Percentiles rank a stretch among this genome's conserved stretches.
These are phyloP conservation scores for Campoletis raptor DNA, from an alignment of 2,888 invertebrate genomes.

Conservation along the genomic window DNA sequence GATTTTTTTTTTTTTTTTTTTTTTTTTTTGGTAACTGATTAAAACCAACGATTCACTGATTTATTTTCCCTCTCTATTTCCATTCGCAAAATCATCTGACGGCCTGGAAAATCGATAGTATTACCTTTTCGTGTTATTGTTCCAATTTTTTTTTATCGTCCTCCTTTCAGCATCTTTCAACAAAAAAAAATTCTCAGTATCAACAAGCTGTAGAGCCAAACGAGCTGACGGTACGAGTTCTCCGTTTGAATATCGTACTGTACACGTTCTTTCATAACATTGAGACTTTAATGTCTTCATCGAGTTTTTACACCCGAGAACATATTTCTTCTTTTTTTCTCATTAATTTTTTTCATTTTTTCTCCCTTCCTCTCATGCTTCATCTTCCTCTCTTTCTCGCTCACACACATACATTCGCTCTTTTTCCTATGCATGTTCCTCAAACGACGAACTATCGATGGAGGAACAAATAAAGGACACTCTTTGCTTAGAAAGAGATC, in stretches of 20 bases:
- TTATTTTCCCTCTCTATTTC: not conserved
- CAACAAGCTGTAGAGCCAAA: constrained; percentile 75
- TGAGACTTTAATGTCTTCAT: constrained; percentile 40
- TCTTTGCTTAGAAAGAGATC: constrained; percentile 16
- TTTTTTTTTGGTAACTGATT: constrained; percentile 29
- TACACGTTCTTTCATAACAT: constrained; percentile 48
- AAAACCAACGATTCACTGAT: not conserved
- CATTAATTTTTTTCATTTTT: constrained; percentile 28
- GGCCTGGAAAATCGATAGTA: constrained; percentile 36
- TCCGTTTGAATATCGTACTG: constrained; percentile 59
- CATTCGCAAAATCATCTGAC: constrained; percentile 37
- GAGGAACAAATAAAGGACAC: constrained; percentile 17
- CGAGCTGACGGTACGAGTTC: constrained; percentile 65
- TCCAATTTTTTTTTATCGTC: constrained; percentile 31
- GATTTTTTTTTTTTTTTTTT: not conserved
- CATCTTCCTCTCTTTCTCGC: constrained; percentile 30
- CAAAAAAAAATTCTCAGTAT: constrained; percentile 75
- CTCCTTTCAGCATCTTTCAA: constrained; percentile 74
- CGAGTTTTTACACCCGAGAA: constrained; percentile 33
- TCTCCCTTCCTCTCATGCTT: constrained; percentile 48
- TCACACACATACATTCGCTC: constrained; percentile 16
- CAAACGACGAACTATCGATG: constrained; percentile 6
- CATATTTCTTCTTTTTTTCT: constrained; percentile 32
- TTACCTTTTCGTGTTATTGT: constrained; percentile 49
- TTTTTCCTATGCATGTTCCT: constrained; percentile 1